Conservation (phyloP, 2,797 vertebrate species). For the Syngnathus acus region DNA sequence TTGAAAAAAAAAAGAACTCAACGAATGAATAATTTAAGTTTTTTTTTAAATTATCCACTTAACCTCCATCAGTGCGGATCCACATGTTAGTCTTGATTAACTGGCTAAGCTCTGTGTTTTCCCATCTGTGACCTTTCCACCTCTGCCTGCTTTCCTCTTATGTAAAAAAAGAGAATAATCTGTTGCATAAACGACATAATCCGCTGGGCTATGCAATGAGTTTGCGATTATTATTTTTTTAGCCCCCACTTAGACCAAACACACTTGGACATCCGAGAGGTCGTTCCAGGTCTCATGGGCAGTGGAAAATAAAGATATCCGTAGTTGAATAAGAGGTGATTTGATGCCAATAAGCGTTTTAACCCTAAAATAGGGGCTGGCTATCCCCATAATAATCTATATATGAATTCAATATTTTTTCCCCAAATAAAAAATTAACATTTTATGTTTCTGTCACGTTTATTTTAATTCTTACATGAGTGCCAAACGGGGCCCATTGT, state of each 20-base stretch:
- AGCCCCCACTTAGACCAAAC: neutral
- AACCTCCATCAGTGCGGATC: conserved; percentile 12
- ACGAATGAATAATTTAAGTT: conserved; percentile 18
- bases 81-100: conserved; percentile 13
- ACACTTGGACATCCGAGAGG: neutral
- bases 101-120: conserved; percentile 12
- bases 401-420: no score
- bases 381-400: no score
- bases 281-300: neutral
- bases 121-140: conserved; percentile 22
- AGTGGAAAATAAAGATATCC: neutral
- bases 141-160: conserved; percentile 39
- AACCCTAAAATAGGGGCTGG: no score
- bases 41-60: conserved; percentile 24
- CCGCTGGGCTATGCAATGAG: conserved; percentile 25
- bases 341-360: no score
- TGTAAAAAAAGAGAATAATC: conserved; percentile 54
- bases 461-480: neutral
- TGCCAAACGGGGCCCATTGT: no score
- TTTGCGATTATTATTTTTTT: neutral
- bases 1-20: neutral
- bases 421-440: no score
- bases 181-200: conserved; percentile 65
- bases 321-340: neutral
- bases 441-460: no score